A percentile compares a stretch with the other conserved stretches of the same genome.
phyloP scores from a whole-genome alignment of 35 echinoderm and acorn worm species.

The Eucidaris tribuloides region DNA sequence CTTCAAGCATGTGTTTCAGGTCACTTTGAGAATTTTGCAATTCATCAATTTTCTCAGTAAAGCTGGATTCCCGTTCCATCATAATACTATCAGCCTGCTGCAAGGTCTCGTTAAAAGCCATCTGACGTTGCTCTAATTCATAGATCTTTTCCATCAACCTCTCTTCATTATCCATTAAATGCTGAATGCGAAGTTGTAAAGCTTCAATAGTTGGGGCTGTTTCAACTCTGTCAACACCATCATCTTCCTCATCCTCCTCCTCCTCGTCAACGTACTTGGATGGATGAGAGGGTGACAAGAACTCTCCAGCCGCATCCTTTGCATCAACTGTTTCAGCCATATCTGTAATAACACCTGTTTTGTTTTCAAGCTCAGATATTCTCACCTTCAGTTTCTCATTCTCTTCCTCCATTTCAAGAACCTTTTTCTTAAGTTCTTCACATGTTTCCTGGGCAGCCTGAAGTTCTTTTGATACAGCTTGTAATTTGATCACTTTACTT shows the following conservation, averaged over 20 bases:
- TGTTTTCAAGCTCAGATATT: too few species aligned
- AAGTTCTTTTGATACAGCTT: background rate
- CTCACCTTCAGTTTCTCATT: background rate
- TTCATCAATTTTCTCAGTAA: slow-evolving; percentile 50
- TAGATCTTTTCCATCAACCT: slow-evolving; percentile 36
- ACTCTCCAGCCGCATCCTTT: background rate
- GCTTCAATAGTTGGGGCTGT: slow-evolving; percentile 8
- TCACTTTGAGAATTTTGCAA: slow-evolving; percentile 67
- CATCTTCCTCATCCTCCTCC: background rate
- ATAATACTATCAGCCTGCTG: slow-evolving; percentile 83
- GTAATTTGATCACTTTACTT: background rate
- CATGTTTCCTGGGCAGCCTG: background rate
- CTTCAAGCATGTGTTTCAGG: slow-evolving; percentile 41
- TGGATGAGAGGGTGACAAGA: background rate
- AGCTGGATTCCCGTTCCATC: slow-evolving; percentile 66
- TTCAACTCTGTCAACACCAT: background rate
- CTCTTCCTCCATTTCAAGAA: background rate
- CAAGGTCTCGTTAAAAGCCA: slow-evolving; percentile 84
- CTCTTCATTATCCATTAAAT: slow-evolving; percentile 55
- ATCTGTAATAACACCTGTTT: too few species aligned
- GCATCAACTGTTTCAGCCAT: background rate
- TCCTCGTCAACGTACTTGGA: background rate
- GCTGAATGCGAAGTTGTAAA: slow-evolving; percentile 19
- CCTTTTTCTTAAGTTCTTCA: background rate
- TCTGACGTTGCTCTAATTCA: slow-evolving; percentile 65